phyloP scores from a whole-genome alignment of 2,113 vertebrate genomes.

The Hypanus sabinus region DNA sequence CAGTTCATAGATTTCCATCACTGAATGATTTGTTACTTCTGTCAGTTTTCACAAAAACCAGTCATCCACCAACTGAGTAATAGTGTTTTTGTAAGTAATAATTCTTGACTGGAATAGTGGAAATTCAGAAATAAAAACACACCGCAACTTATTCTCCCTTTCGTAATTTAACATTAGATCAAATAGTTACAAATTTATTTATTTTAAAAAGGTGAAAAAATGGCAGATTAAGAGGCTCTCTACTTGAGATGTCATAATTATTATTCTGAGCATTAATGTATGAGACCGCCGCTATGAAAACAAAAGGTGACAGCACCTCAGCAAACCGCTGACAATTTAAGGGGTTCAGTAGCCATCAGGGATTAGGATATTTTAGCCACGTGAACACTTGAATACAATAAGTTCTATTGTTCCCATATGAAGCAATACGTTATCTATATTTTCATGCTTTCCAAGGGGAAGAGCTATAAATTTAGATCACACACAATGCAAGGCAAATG shows the following conservation, averaged over 20 bases:
- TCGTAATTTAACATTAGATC: neutral
- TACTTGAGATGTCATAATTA: neutral
- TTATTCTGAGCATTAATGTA: neutral
- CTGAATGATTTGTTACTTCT: neutral
- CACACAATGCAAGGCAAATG: neutral
- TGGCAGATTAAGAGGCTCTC: neutral
- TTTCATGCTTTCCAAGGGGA: constrained; percentile 12
- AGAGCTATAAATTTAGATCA: constrained; percentile 2
- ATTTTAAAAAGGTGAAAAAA: neutral
- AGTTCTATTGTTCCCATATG: constrained; percentile 16
- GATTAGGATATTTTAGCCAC: neutral
- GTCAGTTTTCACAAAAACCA: neutral
- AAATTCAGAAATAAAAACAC: neutral
- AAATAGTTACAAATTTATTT: neutral
- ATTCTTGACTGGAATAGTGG: neutral
- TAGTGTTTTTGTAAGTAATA: neutral
- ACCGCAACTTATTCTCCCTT: neutral
- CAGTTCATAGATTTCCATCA: neutral
- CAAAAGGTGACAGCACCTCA: neutral
- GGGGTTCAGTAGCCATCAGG: neutral
- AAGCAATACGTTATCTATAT: constrained; percentile 3
- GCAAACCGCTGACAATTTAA: neutral
- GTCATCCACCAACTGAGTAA: neutral
- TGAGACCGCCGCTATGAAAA: neutral
- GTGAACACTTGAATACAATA: neutral